A percentile compares a stretch with the other conserved stretches of the same genome.
Evolutionary conservation across 2,888 invertebrate genomes (phyloP).

Genomic region (Cryptosula pallasiana): DNA sequence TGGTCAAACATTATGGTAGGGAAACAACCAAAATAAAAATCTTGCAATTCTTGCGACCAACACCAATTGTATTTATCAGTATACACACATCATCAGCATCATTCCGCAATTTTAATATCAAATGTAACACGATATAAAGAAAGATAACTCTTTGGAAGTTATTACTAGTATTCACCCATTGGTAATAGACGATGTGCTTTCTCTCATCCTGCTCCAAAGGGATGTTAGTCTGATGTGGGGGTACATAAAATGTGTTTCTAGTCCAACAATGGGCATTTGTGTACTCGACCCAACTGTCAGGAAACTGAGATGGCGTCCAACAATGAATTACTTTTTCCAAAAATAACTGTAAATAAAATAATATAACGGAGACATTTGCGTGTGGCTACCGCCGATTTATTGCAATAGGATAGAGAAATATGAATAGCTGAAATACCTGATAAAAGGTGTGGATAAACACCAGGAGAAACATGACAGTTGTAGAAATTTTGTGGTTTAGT

Average conservation of each 20-base stretch:
- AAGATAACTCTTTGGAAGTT: no score
- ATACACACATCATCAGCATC: no score
- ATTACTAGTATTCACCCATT: constrained; percentile 22
- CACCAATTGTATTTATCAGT: no score
- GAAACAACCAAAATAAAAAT: no score
- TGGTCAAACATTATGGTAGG: no score
- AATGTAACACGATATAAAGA: no score
- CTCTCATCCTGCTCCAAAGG: neutral
- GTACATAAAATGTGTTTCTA: constrained; percentile 8
- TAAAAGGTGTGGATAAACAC: constrained; percentile 14
- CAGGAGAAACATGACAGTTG: neutral
- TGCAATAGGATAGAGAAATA: no score
- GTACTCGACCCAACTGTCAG: constrained; percentile 12
- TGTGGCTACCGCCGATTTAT: no score
- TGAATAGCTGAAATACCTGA: no score
- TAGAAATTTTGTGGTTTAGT: constrained; percentile 14
- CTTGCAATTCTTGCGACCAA: no score
- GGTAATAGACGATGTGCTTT: constrained; percentile 7
- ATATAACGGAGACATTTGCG: no score
- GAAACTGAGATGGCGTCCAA: constrained; percentile 20
- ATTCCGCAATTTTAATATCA: no score
- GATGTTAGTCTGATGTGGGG: neutral
- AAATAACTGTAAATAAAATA: neutral
- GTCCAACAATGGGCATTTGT: constrained; percentile 17
- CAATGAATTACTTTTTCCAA: neutral